phyloP scores from a whole-genome alignment of 2,113 vertebrate genomes.

The Anthoscopus minutus region DNA sequence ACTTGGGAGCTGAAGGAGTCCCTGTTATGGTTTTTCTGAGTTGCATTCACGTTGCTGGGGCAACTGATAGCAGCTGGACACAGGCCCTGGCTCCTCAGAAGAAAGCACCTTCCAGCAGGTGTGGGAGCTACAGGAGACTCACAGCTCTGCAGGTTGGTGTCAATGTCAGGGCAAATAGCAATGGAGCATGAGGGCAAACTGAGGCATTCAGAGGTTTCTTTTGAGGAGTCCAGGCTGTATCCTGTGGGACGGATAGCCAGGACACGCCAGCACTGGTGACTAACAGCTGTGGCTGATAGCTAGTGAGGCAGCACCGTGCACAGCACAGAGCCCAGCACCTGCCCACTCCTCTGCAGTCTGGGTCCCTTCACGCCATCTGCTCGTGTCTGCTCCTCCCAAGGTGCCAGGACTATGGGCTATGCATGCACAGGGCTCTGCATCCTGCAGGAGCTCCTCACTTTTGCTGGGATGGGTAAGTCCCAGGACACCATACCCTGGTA shows the following conservation, averaged over 20 bases:
- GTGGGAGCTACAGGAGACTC: neutral
- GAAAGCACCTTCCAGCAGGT: neutral
- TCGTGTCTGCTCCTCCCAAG: neutral
- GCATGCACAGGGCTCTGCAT: accelerated
- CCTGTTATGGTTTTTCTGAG: neutral
- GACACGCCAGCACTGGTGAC: neutral
- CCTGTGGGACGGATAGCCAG: neutral
- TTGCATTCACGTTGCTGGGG: neutral
- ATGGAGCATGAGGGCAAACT: neutral
- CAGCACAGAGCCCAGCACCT: neutral
- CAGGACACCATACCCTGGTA: neutral
- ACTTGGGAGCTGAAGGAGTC: neutral
- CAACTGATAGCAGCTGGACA: accelerated
- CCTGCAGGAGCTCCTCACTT: neutral
- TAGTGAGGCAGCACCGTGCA: neutral
- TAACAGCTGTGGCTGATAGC: neutral
- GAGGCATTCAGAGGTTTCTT: neutral
- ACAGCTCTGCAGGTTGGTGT: neutral
- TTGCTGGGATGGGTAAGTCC: neutral
- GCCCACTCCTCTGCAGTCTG: neutral
- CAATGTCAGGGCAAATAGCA: neutral
- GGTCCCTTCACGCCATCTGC: neutral
- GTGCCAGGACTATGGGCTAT: accelerated
- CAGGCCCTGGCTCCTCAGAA: neutral
- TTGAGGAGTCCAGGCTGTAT: neutral